These are phyloP conservation scores for Ptychodera flava DNA, from an alignment of 35 echinoderm and acorn worm species.

Conservation along the genomic window DNA sequence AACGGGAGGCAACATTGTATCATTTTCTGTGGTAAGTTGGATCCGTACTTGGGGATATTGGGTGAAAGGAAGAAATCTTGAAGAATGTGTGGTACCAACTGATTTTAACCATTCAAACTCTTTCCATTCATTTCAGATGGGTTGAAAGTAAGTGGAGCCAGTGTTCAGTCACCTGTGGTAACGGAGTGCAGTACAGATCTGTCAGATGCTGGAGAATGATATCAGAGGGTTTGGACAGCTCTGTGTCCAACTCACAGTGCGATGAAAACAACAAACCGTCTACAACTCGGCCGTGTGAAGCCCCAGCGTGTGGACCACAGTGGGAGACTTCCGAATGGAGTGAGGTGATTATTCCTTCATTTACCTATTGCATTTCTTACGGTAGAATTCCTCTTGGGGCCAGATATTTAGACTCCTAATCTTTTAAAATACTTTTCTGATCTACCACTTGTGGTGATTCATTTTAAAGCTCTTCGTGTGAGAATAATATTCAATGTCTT, in stretches of 20 bases:
- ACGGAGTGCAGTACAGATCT: slow-evolving; percentile 17
- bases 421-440: no score
- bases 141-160: slow-evolving; percentile 30
- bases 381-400: no score
- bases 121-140: slow-evolving; percentile 37
- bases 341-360: neutral
- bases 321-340: slow-evolving; percentile 8
- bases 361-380: neutral
- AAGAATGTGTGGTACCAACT: no score
- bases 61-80: no score
- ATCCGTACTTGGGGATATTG: no score
- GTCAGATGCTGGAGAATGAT: slow-evolving; percentile 41
- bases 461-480: neutral
- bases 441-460: neutral
- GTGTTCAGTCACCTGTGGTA: slow-evolving; percentile 40
- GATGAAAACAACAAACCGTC: neutral
- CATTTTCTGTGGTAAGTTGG: no score
- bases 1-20: no score
- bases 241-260: slow-evolving; percentile 2
- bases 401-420: no score
- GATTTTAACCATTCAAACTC: no score
- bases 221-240: neutral
- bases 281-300: neutral
- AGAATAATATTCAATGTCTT: no score
- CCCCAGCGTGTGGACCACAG: neutral